Base-by-base conservation (phyloP, 2,888 invertebrate species). In the Zaprionus lineosus region DNA sequence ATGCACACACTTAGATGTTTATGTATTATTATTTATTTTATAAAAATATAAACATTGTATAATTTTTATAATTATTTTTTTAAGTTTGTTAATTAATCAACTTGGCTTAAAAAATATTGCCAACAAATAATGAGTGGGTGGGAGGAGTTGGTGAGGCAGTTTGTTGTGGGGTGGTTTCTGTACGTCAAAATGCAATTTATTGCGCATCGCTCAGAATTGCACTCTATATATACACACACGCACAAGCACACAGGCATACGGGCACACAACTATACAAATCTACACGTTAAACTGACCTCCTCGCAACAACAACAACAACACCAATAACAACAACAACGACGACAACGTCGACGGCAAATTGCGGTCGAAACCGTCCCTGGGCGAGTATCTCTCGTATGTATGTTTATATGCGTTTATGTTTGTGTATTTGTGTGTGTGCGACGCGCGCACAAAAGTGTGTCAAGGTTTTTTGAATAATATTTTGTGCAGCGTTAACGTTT, bases 391-490 rank as follows among this genome's bases (percentile, higher is more conserved):
- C 59, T 77, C 66, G 41, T 11, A 2, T 34, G 12, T 56, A 29
- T 46, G 39, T 39, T 43, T 36, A 15, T 33, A 24, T 61, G 29
- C 29, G 12, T 56, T 5, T 47, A 18, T 33, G 18, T 40, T 36
- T 29, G 14, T 60, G 14, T 39, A 9, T 68, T 9, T 58, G 26
- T 60, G 40, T 76, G 52, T 70, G 74, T 69, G 61, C 69, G 84
- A 71, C 76, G 82, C 74, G 82, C 74, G 63, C 59, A 65, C 46
- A 79, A 85, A 88, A 88, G 88, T 88, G 79, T 88, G 87, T 88
- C 87, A 88, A 88, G 87, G 87, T 88, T 88, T 87, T 88, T 84
- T 79, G 84, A 74, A 82, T 85, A 83, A 82, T 85, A 83, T 81
- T 81, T 77, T 78, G 85, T 85, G 81, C 84, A 74, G 81, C 82